phyloP scores from a whole-genome alignment of 2,113 vertebrate genomes.

The Chiloscyllium plagiosum region DNA sequence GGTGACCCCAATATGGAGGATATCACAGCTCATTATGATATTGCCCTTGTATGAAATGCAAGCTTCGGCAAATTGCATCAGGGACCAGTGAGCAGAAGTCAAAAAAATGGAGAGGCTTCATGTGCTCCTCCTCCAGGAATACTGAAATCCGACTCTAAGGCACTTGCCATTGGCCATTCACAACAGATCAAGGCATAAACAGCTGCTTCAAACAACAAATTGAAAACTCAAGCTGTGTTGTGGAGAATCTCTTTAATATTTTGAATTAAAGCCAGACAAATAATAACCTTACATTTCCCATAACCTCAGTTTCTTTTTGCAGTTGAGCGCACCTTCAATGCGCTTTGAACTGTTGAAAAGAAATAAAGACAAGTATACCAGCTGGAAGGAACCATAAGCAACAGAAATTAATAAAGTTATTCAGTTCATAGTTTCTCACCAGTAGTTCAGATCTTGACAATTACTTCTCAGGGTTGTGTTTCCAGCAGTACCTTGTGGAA shows the following conservation, averaged over 20 bases:
- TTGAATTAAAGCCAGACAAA: slow-evolving; percentile 31
- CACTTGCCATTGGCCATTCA: background rate
- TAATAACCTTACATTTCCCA: slow-evolving; percentile 11
- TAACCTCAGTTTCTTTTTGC: background rate
- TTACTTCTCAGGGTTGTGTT: background rate
- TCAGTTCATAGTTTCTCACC: background rate
- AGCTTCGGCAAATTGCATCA: background rate
- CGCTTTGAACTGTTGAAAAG: background rate
- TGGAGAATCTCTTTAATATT: slow-evolving; percentile 31
- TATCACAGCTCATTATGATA: background rate
- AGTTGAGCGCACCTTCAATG: background rate
- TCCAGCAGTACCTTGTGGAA: slow-evolving; percentile 3
- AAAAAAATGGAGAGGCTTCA: background rate
- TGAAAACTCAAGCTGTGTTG: background rate
- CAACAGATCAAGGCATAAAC: background rate
- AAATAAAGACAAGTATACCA: background rate
- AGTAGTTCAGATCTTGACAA: background rate
- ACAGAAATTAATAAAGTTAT: slow-evolving; percentile 5
- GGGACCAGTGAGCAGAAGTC: background rate
- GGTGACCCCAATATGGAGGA: no score
- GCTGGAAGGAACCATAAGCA: background rate
- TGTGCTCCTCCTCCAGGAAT: background rate
- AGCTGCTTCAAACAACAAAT: background rate
- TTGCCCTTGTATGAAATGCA: background rate
- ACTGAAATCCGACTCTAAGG: background rate